Base-by-base conservation (phyloP, 2,888 invertebrate genomes). In the Galerucella pusilla region DNA sequence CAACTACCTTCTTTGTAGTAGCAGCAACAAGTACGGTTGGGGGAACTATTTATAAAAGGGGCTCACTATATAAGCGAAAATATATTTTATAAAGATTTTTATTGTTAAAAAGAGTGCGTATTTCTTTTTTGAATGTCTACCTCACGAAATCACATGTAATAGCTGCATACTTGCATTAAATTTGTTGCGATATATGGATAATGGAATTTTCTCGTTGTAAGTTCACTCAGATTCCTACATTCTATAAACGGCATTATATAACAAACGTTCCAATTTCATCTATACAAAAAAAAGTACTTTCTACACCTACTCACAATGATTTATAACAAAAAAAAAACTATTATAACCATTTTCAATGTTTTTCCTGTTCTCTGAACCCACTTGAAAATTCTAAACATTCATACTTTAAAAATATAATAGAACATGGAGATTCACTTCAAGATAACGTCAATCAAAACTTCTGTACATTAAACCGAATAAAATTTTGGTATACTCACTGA, bases 391-490 rank as follows among this genome's bases (percentile, higher is more conserved):
- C 12, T 16, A 25, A 66, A 25, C 16, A 67, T 14, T 35, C 28
- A 57, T 68, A 28, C 20, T 42, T 68, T 61, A 12, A 28, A 52
- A 63, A 70, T 35, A 64, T 70, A 54, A 64, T 63, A 64, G 52
- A 70, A 54, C 54, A 70, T 35, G 54, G 7, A 63, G 70, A 70
- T 70, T 61, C 64, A 35, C 70, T 70, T 63, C 42, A n/a, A 70
- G 70, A 70, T 70, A 70, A 64, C 49, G 54, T 70, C 70, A 70
- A 70, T 70, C 70, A 70, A 54, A 70, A 70, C 70, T 69, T 69
- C 69, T 70, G 63, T 70, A 64, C 25, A 70, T n/a, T 10, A 63
- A 49, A 25, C 35, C 42, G 46, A 68, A 68, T 68, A 68, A 60
- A 42, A n/a, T 42, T 11, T 16, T 20, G 46, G 63, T 42, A 63